Evolutionary conservation across 2,888 invertebrate species (phyloP).

Genomic region (Branchellion lobata): DNA sequence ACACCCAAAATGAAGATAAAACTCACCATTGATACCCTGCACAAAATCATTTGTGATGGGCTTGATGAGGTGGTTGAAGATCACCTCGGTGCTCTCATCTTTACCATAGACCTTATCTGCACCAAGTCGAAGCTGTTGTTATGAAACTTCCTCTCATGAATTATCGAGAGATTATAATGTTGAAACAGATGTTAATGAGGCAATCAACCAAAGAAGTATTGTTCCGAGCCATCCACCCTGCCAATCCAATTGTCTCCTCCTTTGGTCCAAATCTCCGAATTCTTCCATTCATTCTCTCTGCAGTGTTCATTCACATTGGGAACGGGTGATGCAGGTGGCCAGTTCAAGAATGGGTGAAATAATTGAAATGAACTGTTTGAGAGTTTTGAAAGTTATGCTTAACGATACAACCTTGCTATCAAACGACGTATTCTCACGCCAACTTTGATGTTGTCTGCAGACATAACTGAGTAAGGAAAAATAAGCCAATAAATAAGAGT

Average conservation of each 20-base stretch:
- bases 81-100: conserved; percentile 53
- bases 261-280: background rate
- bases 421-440: too few relatives aligned
- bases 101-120: conserved; percentile 58
- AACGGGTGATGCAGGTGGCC: too few relatives aligned
- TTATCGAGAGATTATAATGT: background rate
- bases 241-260: background rate
- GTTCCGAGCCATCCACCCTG: background rate
- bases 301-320: too few relatives aligned
- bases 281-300: background rate
- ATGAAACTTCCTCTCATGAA: too few relatives aligned
- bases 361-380: too few relatives aligned
- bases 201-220: background rate
- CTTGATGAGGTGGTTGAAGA: conserved; percentile 57
- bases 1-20: background rate
- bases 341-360: too few relatives aligned
- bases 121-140: too few relatives aligned
- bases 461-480: too few relatives aligned
- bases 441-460: too few relatives aligned
- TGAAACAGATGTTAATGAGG: background rate
- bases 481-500: too few relatives aligned
- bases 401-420: too few relatives aligned
- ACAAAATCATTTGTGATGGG: conserved; percentile 54
- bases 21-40: conserved; percentile 59
- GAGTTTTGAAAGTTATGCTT: too few relatives aligned